Conservation (phyloP, 2,888 invertebrate species). For the Boloria selene region DNA sequence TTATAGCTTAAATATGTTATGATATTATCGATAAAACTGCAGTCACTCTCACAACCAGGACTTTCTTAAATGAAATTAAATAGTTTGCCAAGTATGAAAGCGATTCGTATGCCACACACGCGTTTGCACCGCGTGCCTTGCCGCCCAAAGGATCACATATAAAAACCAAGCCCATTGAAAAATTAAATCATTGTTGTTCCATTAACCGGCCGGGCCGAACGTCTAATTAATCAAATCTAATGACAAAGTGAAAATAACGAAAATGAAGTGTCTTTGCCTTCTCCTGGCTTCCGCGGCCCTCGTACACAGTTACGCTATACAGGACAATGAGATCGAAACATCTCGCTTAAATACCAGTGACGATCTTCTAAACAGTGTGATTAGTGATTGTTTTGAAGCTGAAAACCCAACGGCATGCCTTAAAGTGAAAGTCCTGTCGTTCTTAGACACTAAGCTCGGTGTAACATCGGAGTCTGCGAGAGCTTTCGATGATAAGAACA, state of each 20-base stretch:
- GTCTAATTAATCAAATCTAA: conserved; percentile 75
- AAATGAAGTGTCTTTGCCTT: conserved; percentile 79
- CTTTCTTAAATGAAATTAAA: conserved; percentile 80
- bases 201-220: conserved; percentile 74
- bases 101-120: conserved; percentile 66
- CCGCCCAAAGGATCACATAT: conserved; percentile 83
- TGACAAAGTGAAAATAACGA: conserved; percentile 67
- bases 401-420: conserved; percentile 87
- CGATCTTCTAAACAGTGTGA: conserved; percentile 86
- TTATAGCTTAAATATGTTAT: conserved; percentile 23
- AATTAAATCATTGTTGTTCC: conserved; percentile 81
- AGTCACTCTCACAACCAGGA: conserved; percentile 75
- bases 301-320: conserved; percentile 74
- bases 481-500: conserved; percentile 82
- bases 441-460: conserved; percentile 87
- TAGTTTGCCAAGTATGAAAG: conserved; percentile 73
- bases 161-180: conserved; percentile 86
- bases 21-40: conserved; percentile 36
- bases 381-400: conserved; percentile 87
- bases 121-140: conserved; percentile 69
- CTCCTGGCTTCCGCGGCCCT: conserved; percentile 78
- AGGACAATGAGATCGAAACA: conserved; percentile 81
- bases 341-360: conserved; percentile 84
- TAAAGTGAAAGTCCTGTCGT: conserved; percentile 89
- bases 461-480: conserved; percentile 83